phyloP scores from a whole-genome alignment of 2,797 vertebrate species.

The Petrocephalus sullivani region DNA sequence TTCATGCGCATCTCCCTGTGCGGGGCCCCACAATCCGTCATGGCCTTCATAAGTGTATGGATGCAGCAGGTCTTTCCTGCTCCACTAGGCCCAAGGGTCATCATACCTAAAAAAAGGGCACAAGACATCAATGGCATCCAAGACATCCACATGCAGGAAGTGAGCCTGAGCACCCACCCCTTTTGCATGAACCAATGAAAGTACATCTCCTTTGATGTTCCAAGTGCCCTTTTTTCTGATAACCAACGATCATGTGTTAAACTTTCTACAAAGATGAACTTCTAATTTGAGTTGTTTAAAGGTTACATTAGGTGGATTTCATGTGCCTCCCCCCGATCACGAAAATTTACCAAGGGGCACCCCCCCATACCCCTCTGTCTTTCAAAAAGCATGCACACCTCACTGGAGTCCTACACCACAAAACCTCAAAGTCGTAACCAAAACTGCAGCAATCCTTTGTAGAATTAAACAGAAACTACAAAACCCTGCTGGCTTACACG shows the following conservation, averaged over 20 bases:
- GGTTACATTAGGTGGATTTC: too few species aligned
- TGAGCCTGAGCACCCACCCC: neutral
- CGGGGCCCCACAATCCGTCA: slow-evolving; percentile 68
- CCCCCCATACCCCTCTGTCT: neutral
- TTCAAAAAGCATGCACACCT: too few species aligned
- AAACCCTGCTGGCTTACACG: neutral
- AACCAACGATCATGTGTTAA: neutral
- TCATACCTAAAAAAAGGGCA: slow-evolving; percentile 65
- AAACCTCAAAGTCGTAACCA: neutral
- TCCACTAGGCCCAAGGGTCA: slow-evolving; percentile 74
- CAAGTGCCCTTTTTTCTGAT: neutral
- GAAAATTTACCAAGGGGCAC: neutral
- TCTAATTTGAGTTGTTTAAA: too few species aligned
- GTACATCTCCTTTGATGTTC: neutral
- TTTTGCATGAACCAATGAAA: neutral
- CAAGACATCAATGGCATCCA: neutral
- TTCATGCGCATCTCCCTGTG: slow-evolving; percentile 84
- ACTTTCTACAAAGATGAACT: neutral
- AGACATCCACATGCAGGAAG: neutral
- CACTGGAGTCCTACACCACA: neutral
- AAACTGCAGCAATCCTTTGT: neutral
- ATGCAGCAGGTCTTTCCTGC: slow-evolving; percentile 75
- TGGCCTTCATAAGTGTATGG: slow-evolving; percentile 74
- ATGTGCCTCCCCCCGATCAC: too few species aligned
- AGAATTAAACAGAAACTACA: neutral